Conservation (phyloP, 2,888 invertebrate species). For the Melanostoma scalare region DNA sequence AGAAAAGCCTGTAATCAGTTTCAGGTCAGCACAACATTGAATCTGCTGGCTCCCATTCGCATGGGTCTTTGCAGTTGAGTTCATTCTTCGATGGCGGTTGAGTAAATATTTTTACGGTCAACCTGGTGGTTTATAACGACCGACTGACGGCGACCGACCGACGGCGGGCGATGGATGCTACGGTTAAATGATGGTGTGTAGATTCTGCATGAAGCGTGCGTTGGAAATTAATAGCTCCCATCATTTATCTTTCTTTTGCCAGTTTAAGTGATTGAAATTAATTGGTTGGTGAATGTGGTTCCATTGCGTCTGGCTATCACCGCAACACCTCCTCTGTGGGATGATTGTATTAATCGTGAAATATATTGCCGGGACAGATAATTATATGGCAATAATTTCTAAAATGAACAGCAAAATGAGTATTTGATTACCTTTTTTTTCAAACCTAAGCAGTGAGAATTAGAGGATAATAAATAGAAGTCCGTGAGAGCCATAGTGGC, state of each 20-base stretch:
- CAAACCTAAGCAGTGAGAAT: too few species aligned
- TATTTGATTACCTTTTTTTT: too few species aligned
- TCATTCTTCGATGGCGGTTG: constrained; percentile 58
- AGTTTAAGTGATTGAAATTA: constrained; percentile 66
- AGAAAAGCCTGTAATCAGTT: constrained; percentile 58
- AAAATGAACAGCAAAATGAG: too few species aligned
- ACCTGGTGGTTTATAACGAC: constrained; percentile 35
- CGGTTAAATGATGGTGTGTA: constrained; percentile 22
- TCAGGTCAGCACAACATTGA: constrained; percentile 31
- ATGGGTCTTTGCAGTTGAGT: constrained; percentile 6
- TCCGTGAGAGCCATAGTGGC: too few species aligned
- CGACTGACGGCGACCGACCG: too few species aligned
- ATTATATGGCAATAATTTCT: too few species aligned
- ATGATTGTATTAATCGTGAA: too few species aligned
- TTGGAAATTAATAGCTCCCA: constrained; percentile 46
- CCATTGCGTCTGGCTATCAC: constrained; percentile 32
- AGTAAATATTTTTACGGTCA: constrained; percentile 64
- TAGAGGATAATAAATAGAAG: too few species aligned
- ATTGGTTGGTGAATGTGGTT: constrained; percentile 64
- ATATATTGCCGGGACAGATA: too few species aligned
- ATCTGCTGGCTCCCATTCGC: constrained; percentile 12
- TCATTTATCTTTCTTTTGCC: constrained; percentile 50
- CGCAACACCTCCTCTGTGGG: not conserved
- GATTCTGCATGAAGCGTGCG: constrained; percentile 50
- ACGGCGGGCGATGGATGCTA: constrained; percentile 2